phyloP scores from a whole-genome alignment of 2,113 vertebrate species.

The Albula glossodonta region DNA sequence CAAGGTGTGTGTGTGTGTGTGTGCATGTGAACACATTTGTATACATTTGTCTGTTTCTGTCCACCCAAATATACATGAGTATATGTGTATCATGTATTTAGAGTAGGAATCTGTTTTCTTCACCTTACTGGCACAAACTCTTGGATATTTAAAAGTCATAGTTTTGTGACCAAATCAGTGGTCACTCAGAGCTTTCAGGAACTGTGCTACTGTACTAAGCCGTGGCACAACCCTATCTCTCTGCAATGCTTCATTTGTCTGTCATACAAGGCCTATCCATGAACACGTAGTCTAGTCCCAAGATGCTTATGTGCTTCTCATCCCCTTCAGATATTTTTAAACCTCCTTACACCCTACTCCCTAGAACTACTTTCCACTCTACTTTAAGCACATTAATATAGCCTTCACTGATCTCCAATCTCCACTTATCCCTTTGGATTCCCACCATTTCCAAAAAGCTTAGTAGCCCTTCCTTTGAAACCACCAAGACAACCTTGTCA shows the following conservation, averaged over 20 bases:
- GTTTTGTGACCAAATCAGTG: background rate
- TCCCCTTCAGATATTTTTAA: constrained; percentile 44
- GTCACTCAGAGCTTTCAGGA: constrained; percentile 22
- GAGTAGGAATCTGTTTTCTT: background rate
- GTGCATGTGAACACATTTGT: background rate
- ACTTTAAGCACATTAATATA: constrained; percentile 48
- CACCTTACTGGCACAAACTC: background rate
- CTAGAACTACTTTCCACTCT: constrained; percentile 34
- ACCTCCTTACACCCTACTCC: constrained; percentile 35
- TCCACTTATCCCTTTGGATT: constrained; percentile 41
- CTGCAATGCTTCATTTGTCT: constrained; percentile 21
- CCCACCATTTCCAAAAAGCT: constrained; percentile 33
- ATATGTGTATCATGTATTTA: too few relatives aligned
- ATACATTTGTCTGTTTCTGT: too few relatives aligned
- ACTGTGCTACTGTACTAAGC: constrained; percentile 9
- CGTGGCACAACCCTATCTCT: constrained; percentile 3
- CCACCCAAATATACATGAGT: too few relatives aligned
- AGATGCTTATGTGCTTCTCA: constrained; percentile 42
- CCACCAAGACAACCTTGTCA: constrained; percentile 37
- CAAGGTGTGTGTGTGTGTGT: background rate
- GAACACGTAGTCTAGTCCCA: constrained; percentile 37
- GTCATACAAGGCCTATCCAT: constrained; percentile 36
- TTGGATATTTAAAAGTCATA: background rate
- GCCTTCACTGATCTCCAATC: constrained; percentile 47
- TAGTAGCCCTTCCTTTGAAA: constrained; percentile 33